Base-by-base conservation (phyloP, 2,888 invertebrate genomes). In the Hypselothyrea guttata region DNA sequence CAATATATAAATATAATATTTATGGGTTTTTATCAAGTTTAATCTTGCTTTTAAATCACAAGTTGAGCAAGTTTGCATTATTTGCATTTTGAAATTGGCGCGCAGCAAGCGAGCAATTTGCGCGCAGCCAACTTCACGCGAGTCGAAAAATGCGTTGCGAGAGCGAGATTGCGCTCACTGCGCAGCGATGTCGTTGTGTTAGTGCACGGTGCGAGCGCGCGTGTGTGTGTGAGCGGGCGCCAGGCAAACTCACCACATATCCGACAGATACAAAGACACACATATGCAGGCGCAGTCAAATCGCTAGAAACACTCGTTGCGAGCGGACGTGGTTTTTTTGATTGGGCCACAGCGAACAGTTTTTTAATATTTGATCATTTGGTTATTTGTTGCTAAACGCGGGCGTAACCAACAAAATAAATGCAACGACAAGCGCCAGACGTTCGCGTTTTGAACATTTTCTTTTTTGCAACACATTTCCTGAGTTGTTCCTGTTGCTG, bases 371-470 rank as follows among this genome's bases (percentile, higher is more conserved):
- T n/a, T n/a, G n/a, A n/a, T n/a, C n/a, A n/a, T n/a, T n/a, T n/a
- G n/a, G n/a, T n/a, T n/a, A n/a, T n/a, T 64, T 71, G 65, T 81
- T 65, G 71, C 46, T n/a, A 71, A 78, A 65, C 78, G 62, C 74
- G 74, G 78, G 82, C 71, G 82, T 65, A 77, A 64, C 69, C 82
- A 75, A 81, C 64, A 63, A 69, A n/a, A 54, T 69, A 62, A 70
- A 68, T 73, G 46, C 53, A 62, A 49, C 64, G 35, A 42, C 38
- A 38, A 58, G 13, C 48, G 45, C 44, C 45, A 46, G 38, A 38
- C 61, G 57, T 61, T 41, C 58, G 57, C 60, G 55, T 55, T 70
- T 60, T 61, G 44, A 49, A 65, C 38, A 51, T 75, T 65, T 70
- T 49, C 18, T 51, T 58, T 60, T 47, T 22, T 22, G 22, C 42